Conservation (phyloP, 2,113 vertebrate species). For the Melanerpes formicivorus region DNA sequence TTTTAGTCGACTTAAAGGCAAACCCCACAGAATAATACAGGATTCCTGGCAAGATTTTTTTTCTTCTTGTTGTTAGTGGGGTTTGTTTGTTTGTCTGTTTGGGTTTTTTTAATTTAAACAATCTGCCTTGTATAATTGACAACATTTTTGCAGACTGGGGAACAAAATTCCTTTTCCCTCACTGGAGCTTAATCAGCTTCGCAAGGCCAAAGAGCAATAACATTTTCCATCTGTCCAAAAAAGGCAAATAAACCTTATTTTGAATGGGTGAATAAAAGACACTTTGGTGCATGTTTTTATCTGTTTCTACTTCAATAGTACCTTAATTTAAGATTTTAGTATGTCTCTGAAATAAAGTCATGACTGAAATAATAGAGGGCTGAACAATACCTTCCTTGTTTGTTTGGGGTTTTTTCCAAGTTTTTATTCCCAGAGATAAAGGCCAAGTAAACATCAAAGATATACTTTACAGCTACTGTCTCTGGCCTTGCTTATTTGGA, state of each 20-base stretch:
- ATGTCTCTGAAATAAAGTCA: neutral
- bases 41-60: neutral
- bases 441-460: neutral
- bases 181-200: neutral
- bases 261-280: neutral
- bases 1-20: neutral
- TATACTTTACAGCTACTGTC: neutral
- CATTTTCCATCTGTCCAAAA: neutral
- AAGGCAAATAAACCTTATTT: neutral
- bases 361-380: neutral
- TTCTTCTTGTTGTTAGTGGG: neutral
- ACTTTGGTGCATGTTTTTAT: neutral
- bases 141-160: neutral
- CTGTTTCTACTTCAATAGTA: neutral
- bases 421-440: neutral
- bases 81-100: too few relatives aligned
- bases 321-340: neutral
- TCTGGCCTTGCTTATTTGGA: neutral
- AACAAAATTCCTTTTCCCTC: neutral
- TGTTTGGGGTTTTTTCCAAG: neutral
- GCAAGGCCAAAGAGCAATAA: neutral
- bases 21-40: neutral
- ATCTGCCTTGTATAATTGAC: neutral
- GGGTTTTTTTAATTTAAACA: neutral
- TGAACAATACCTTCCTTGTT: neutral